Percentiles rank a stretch among this genome's conserved stretches.
Conservation (phyloP, 2,888 invertebrate species). For the Oscheius onirici region DNA sequence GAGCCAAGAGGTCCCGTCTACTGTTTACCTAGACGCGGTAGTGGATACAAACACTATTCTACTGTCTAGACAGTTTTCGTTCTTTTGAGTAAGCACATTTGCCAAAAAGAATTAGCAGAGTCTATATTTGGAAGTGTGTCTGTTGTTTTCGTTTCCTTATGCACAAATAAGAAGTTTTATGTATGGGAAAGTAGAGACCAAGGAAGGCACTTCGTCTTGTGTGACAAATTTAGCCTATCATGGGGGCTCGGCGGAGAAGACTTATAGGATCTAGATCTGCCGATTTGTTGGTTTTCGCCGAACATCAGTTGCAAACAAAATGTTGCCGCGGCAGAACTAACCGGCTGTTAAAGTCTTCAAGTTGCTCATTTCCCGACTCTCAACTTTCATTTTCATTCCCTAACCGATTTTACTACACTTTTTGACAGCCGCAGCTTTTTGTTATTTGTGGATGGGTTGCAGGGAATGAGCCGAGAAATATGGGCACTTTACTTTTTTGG, state of each 20-base stretch:
- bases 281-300: constrained; percentile 29
- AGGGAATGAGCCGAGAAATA: background rate
- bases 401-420: background rate
- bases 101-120: too few species aligned
- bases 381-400: background rate
- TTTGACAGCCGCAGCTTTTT: background rate
- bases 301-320: constrained; percentile 33
- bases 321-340: constrained; percentile 30
- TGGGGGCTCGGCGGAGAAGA: constrained; percentile 6
- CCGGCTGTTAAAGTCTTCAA: constrained; percentile 29
- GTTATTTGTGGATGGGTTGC: background rate
- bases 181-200: background rate
- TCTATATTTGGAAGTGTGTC: too few species aligned
- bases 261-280: constrained; percentile 28
- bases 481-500: constrained; percentile 8
- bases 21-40: too few species aligned
- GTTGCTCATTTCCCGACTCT: constrained; percentile 5
- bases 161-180: too few species aligned
- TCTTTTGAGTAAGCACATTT: too few species aligned
- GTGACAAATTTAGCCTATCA: constrained; percentile 9
- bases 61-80: too few species aligned
- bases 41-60: too few species aligned
- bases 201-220: background rate
- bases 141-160: too few species aligned
- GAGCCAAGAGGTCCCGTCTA: too few species aligned